Conservation (phyloP, 1,140 invertebrate genomes). For the Scaptodrosophila lebanonensis region DNA sequence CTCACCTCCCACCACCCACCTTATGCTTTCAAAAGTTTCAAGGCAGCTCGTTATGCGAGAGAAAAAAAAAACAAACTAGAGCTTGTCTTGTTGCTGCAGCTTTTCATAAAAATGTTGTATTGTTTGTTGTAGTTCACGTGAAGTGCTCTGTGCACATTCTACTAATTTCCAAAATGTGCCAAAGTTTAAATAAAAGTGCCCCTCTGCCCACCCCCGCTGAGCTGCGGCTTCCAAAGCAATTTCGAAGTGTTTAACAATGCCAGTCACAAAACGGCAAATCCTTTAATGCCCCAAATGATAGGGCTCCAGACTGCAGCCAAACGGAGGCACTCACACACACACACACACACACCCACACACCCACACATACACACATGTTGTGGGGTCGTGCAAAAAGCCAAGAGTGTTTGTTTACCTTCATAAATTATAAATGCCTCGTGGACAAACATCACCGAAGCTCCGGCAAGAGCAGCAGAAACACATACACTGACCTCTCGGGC, state of each 20-base stretch:
- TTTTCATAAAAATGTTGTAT: constrained; percentile 43
- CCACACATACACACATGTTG: neutral
- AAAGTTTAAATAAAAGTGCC: constrained; percentile 43
- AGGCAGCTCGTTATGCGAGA: constrained; percentile 62
- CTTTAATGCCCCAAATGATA: constrained; percentile 38
- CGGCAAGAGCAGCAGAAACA: constrained; percentile 3
- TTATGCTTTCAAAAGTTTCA: constrained; percentile 59
- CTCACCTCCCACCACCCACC: neutral
- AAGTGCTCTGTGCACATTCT: constrained; percentile 30
- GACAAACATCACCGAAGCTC: constrained; percentile 38
- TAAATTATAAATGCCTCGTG: constrained; percentile 67
- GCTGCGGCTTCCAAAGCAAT: constrained; percentile 14
- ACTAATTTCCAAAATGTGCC: constrained; percentile 53
- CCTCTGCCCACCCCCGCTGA: constrained; percentile 35
- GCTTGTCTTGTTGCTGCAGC: constrained; percentile 46
- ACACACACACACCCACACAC: too few relatives aligned
- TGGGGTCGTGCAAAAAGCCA: constrained; percentile 23
- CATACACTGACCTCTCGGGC: constrained; percentile 45
- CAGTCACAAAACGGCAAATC: constrained; percentile 23
- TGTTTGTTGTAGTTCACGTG: constrained; percentile 17
- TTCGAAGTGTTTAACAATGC: constrained; percentile 24
- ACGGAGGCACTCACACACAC: too few relatives aligned
- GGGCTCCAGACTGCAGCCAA: constrained; percentile 11
- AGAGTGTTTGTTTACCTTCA: constrained; percentile 71
- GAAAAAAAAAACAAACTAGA: constrained; percentile 30